Evolutionary conservation across 2,888 invertebrate species (phyloP).

Genomic region (Unio delphinus): DNA sequence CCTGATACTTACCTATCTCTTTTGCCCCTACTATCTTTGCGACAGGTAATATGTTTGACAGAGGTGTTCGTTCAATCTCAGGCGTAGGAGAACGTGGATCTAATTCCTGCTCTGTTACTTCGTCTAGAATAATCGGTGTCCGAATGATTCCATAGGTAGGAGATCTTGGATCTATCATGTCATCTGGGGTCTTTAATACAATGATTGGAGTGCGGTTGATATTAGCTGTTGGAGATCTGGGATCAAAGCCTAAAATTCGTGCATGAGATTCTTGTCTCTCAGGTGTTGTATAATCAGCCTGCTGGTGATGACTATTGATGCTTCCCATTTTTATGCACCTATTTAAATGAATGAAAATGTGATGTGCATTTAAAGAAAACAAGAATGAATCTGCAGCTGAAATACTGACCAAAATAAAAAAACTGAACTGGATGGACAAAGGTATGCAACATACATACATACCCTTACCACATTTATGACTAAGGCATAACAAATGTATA

Average conservation of each 20-base stretch:
- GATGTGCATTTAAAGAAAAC: too few relatives aligned
- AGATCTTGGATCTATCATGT: conserved; percentile 42
- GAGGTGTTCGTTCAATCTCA: conserved; percentile 30
- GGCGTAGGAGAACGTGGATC: conserved; percentile 37
- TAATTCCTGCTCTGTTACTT: conserved; percentile 4
- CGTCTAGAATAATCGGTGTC: conserved; percentile 32
- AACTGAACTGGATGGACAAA: too few relatives aligned
- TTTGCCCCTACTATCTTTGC: too few relatives aligned
- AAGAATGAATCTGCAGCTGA: too few relatives aligned
- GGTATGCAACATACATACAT: too few relatives aligned
- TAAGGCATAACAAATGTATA: too few relatives aligned
- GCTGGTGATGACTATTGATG: conserved; percentile 23
- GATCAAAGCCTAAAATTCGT: conserved; percentile 46
- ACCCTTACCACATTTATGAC: too few relatives aligned
- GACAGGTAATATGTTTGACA: conserved; percentile 4
- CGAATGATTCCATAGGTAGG: conserved; percentile 42
- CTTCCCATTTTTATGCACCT: conserved; percentile 23
- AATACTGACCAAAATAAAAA: too few relatives aligned
- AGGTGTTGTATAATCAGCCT: conserved; percentile 22
- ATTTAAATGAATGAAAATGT: too few relatives aligned
- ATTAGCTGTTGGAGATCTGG: conserved; percentile 50
- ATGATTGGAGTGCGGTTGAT: conserved; percentile 58
- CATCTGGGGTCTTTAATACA: conserved; percentile 52
- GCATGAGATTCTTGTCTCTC: conserved; percentile 20
- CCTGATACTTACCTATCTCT: too few relatives aligned